These are phyloP conservation scores for Zapornia atra DNA, from an alignment of 2,113 vertebrate genomes.

Conservation along the genomic window DNA sequence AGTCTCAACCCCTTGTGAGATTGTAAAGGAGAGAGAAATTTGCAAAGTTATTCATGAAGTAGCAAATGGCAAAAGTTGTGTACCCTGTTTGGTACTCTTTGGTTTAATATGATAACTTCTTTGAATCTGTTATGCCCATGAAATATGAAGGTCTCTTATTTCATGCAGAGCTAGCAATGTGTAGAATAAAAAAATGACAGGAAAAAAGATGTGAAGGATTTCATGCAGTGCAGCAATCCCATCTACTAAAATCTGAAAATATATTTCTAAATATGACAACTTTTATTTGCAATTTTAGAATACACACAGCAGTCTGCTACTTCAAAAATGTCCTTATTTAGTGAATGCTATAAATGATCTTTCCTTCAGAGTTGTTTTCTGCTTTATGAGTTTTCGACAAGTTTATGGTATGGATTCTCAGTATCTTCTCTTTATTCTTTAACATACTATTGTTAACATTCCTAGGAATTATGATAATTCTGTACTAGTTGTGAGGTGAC, in stretches of 20 bases:
- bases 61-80: background rate
- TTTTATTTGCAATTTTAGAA: background rate
- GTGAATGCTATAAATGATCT: background rate
- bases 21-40: background rate
- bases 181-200: background rate
- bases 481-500: background rate
- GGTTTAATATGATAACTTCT: background rate
- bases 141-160: background rate
- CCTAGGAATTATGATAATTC: background rate
- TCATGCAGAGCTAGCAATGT: background rate
- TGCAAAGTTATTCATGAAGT: background rate
- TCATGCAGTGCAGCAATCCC: background rate
- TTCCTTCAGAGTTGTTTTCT: background rate
- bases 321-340: background rate
- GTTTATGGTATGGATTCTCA: background rate
- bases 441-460: background rate
- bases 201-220: background rate
- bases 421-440: background rate
- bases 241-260: background rate
- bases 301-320: background rate
- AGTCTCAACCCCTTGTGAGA: background rate
- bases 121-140: background rate
- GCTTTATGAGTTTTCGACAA: background rate
- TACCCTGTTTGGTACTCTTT: background rate
- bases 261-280: background rate